Evolutionary conservation across 2,888 invertebrate species (phyloP).

Genomic region (Colostygia pectinataria): DNA sequence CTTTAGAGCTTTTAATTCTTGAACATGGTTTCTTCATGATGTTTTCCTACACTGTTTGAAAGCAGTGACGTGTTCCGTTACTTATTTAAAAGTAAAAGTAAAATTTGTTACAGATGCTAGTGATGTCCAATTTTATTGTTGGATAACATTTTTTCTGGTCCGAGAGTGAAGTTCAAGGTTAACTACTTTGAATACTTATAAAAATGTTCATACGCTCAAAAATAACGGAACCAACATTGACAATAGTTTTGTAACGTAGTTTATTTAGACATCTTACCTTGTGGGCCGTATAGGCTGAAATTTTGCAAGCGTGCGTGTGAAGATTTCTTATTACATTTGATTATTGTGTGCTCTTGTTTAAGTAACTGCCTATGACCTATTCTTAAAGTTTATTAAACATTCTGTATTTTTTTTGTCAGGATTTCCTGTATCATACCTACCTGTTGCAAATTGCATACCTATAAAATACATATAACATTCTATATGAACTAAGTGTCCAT

Average conservation of each 20-base stretch:
- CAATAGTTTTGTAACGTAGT: not conserved
- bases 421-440: no score
- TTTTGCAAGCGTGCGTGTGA: not conserved
- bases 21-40: no score
- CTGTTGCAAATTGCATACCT: no score
- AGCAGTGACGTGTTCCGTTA: no score
- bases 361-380: not conserved
- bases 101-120: not conserved
- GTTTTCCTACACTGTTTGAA: no score
- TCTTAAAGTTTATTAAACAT: not conserved
- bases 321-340: not conserved
- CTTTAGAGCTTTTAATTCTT: no score
- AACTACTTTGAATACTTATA: not conserved
- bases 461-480: no score
- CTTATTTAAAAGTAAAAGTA: no score
- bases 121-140: not conserved
- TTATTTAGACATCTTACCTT: not conserved
- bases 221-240: no score
- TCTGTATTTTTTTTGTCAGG: no score
- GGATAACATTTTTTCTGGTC: not conserved
- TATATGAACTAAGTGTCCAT: no score
- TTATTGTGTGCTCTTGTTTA: no score
- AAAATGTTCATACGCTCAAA: not conserved
- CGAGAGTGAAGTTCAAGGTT: conserved; percentile 1
- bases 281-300: not conserved